phyloP scores from a whole-genome alignment of 2,797 vertebrate genomes.

The Yasuhikotakia modesta region DNA sequence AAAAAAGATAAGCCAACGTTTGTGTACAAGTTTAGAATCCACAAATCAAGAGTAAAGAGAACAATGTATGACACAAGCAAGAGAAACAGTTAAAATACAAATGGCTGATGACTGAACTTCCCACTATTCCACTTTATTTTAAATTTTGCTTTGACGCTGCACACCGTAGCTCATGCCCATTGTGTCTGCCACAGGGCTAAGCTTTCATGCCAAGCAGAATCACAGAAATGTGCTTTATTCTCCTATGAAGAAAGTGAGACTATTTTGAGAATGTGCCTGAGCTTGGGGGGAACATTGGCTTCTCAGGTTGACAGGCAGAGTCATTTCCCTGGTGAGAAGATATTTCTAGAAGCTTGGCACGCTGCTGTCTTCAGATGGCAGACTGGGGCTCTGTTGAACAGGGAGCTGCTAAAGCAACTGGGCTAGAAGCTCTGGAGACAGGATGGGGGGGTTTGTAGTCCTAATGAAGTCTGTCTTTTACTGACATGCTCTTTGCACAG shows the following conservation, averaged over 20 bases:
- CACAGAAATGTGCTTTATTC: constrained; percentile 47
- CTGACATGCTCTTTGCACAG: constrained; percentile 53
- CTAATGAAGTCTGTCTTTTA: constrained; percentile 54
- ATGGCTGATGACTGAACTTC: constrained; percentile 17
- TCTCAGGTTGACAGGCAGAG: constrained; percentile 62
- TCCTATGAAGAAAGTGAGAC: constrained; percentile 54
- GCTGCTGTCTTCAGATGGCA: constrained; percentile 58
- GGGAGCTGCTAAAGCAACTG: constrained; percentile 52
- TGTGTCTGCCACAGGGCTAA: constrained; percentile 51
- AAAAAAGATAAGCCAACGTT: too few species aligned
- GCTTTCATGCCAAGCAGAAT: constrained; percentile 55
- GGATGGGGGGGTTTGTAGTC: constrained; percentile 44
- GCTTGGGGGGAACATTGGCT: constrained; percentile 57
- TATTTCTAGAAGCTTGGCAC: constrained; percentile 59
- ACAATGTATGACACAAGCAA: neutral
- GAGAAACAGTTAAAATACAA: constrained; percentile 5
- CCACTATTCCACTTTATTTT: constrained; percentile 33
- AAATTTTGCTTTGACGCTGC: constrained; percentile 30
- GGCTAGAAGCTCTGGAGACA: constrained; percentile 54
- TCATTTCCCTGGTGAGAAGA: constrained; percentile 63
- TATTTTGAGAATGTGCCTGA: constrained; percentile 59
- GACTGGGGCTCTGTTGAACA: constrained; percentile 52
- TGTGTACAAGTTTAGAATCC: too few species aligned
- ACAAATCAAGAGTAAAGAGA: neutral
- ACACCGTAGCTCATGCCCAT: constrained; percentile 45